phyloP scores from a whole-genome alignment of 2,888 invertebrate genomes.

The Linnaemya vulpina region DNA sequence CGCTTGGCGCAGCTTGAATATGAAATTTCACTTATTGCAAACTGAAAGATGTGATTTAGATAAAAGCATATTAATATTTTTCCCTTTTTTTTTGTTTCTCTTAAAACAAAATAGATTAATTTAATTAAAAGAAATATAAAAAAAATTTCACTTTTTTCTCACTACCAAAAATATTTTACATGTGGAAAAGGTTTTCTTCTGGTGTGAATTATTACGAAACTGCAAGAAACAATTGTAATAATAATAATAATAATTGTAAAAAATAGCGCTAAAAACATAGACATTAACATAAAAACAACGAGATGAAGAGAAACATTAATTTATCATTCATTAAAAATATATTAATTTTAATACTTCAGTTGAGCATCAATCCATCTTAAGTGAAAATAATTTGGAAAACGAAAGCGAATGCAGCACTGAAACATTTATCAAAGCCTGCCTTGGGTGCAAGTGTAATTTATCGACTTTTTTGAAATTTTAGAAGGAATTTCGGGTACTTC shows the following conservation, averaged over 20 bases:
- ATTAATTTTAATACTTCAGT: not conserved
- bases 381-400: not conserved
- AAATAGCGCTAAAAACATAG: constrained; percentile 7
- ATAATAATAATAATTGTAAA: not conserved
- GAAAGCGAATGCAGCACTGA: not conserved
- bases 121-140: constrained; percentile 51
- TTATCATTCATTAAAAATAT: not conserved
- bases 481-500: too few relatives aligned
- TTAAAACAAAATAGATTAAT: constrained; percentile 40
- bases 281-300: constrained; percentile 18
- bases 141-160: constrained; percentile 65
- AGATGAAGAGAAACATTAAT: constrained; percentile 32
- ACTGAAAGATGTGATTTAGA: constrained; percentile 52
- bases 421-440: not conserved
- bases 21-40: constrained; percentile 55
- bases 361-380: not conserved
- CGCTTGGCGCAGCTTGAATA: constrained; percentile 30
- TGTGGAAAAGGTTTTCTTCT: constrained; percentile 24
- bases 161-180: constrained; percentile 36
- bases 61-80: constrained; percentile 40
- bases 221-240: constrained; percentile 15
- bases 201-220: constrained; percentile 60
- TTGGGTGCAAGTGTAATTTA: too few relatives aligned
- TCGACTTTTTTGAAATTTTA: too few relatives aligned
- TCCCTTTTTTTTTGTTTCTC: not conserved